Evolutionary conservation across 2,888 invertebrate genomes (phyloP), one percentile per base, ranked within the genome.

Genomic region (Galerucella calmariensis): DNA sequence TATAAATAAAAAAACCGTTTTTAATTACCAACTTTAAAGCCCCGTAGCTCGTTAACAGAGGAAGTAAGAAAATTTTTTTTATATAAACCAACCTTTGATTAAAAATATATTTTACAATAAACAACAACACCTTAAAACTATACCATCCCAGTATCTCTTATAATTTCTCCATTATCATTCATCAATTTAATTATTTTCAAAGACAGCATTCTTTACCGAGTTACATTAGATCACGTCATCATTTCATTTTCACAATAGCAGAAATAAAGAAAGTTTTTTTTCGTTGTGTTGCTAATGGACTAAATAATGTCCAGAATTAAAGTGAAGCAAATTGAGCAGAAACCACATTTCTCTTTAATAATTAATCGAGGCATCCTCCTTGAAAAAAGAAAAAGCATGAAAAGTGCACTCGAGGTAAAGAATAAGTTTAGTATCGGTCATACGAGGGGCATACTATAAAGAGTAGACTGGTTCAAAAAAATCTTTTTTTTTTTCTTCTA

Each of bases 321-420:
- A 69, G 69, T 61, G 69, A 59, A 69, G 48, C 69, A 61, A 69
- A 69, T 69, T 69, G 69, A 69, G 61, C 61, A 51, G 59, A 69
- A 69, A 69, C 69, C n/a, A 27, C 61, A 69, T 69, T 69, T 69
- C 63, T 20, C 61, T 69, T 69, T 27, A 69, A 59, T 24, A 69
- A 69, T 69, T 69, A 69, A 61, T 69, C 61, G 61, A 61, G n/a
- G 61, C 61, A 69, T 61, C 61, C 69, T 69, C 69, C 14, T 69
- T 69, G 48, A 69, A 61, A 69, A 51, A 69, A 69, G 69, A 69
- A 69, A 69, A 69, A 69, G 48, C 48, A 62, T 69, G 61, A 69
- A 69, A 69, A 46, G 56, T 65, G 35, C 1, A 48, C 20, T 65
- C 10, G 48, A 14, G 12, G 24, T 66, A 24, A 48, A 48, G 16